Conservation (phyloP, 37 sponge, comb jelly and placozoan genomes). For the Spongilla lacustris region DNA sequence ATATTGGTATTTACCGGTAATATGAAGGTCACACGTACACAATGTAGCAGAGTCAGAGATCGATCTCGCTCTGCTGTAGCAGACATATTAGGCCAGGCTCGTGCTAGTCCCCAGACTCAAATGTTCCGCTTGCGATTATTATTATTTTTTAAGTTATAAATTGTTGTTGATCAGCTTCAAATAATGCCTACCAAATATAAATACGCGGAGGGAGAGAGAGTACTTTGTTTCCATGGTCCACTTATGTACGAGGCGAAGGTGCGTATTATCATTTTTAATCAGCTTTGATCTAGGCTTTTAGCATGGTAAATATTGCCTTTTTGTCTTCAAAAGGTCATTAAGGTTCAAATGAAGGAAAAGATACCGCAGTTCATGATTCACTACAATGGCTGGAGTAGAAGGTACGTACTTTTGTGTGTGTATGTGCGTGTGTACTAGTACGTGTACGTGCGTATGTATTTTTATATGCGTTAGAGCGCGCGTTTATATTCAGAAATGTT, state of each 20-base stretch:
- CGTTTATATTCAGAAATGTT: no score
- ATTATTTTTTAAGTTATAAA: no score
- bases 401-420: slow-evolving; percentile 47
- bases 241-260: slow-evolving; percentile 94
- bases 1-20: no score
- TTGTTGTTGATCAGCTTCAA: background rate
- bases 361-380: slow-evolving; percentile 71
- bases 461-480: background rate
- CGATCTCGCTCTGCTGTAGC: no score
- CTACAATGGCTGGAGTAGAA: slow-evolving; percentile 95
- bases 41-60: no score
- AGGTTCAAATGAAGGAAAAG: slow-evolving; percentile 75
- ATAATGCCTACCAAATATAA: slow-evolving; percentile 58
- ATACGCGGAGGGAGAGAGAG: slow-evolving; percentile 90
- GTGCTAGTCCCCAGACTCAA: no score
- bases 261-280: background rate
- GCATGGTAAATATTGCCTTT: background rate
- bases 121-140: no score
- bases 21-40: no score
- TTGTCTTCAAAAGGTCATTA: slow-evolving; percentile 41
- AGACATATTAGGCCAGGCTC: no score
- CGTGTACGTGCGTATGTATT: background rate
- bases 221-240: slow-evolving; percentile 94
- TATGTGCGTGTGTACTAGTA: no score
- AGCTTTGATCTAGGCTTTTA: background rate